These are phyloP conservation scores for Phocides pigmalion DNA, from an alignment of 1,140 invertebrate species.

Conservation along the genomic window DNA sequence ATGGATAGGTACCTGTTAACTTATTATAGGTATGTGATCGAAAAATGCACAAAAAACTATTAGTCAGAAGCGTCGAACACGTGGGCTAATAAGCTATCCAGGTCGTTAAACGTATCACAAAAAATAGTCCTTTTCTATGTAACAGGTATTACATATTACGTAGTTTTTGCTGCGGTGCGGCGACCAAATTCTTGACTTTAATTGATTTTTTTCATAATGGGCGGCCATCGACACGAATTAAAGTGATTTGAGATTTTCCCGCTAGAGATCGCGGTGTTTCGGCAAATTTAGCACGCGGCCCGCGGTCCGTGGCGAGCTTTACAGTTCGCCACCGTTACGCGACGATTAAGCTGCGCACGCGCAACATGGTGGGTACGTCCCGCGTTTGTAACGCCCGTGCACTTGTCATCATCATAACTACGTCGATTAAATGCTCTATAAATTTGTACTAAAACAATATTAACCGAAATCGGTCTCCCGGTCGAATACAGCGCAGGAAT, in stretches of 20 bases:
- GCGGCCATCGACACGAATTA: slow-evolving; percentile 53
- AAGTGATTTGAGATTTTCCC: slow-evolving; percentile 76
- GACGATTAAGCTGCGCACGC: slow-evolving; percentile 73
- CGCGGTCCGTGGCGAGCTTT: slow-evolving; percentile 74
- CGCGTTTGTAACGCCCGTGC: slow-evolving; percentile 45
- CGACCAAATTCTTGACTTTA: slow-evolving; percentile 35
- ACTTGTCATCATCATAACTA: slow-evolving; percentile 49
- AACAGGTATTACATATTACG: slow-evolving; percentile 26
- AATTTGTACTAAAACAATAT: slow-evolving; percentile 18
- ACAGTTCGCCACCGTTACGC: slow-evolving; percentile 81
- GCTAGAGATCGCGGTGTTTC: slow-evolving; percentile 77
- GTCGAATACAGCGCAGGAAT: slow-evolving; percentile 28
- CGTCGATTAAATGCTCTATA: slow-evolving; percentile 12
- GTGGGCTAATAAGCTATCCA: slow-evolving; percentile 24
- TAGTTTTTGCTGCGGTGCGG: slow-evolving; percentile 22
- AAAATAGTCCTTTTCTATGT: slow-evolving; percentile 30
- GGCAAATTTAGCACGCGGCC: slow-evolving; percentile 80
- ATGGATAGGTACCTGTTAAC: slow-evolving; percentile 5
- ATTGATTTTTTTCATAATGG: slow-evolving; percentile 51
- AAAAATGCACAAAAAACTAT: slow-evolving; percentile 19
- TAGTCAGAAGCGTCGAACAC: slow-evolving; percentile 17
- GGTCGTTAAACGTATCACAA: slow-evolving; percentile 24
- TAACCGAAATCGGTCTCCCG: slow-evolving; percentile 1
- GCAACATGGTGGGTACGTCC: slow-evolving; percentile 49
- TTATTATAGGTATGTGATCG: not conserved